Evolutionary conservation across 2,888 invertebrate species (phyloP).

Genomic region (Rhagium mordax): DNA sequence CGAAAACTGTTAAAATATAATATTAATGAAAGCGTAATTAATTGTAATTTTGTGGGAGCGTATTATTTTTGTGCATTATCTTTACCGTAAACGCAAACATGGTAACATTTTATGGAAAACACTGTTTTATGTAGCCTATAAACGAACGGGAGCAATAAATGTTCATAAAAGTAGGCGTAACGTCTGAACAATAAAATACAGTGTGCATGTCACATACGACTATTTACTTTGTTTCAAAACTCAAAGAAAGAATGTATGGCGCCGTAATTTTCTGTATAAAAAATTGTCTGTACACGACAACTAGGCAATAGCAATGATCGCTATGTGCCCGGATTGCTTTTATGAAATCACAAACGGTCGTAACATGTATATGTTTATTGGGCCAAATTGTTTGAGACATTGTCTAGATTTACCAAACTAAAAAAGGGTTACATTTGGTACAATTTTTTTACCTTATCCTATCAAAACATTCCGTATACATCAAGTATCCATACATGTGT

Average conservation of each 20-base stretch:
- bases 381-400: too few species aligned
- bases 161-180: slow-evolving; percentile 33
- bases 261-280: slow-evolving; percentile 11
- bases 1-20: too few species aligned
- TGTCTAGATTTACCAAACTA: too few species aligned
- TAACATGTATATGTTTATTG: too few species aligned
- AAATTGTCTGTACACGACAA: slow-evolving; percentile 7
- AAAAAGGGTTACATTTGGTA: too few species aligned
- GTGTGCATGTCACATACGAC: slow-evolving; percentile 23
- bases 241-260: slow-evolving; percentile 14
- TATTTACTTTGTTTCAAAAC: slow-evolving; percentile 8
- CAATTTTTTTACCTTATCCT: too few species aligned
- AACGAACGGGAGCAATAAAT: slow-evolving; percentile 37
- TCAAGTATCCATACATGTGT: too few species aligned
- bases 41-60: neutral
- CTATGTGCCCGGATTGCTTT: neutral
- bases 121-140: slow-evolving; percentile 25
- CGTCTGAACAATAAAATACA: slow-evolving; percentile 36
- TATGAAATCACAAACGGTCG: too few species aligned
- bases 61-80: neutral
- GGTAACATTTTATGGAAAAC: neutral
- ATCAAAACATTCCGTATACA: too few species aligned
- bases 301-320: neutral
- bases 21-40: too few species aligned
- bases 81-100: neutral